These are phyloP conservation scores for Amphiura filiformis DNA, from an alignment of 35 echinoderm and acorn worm genomes.

Conservation along the genomic window DNA sequence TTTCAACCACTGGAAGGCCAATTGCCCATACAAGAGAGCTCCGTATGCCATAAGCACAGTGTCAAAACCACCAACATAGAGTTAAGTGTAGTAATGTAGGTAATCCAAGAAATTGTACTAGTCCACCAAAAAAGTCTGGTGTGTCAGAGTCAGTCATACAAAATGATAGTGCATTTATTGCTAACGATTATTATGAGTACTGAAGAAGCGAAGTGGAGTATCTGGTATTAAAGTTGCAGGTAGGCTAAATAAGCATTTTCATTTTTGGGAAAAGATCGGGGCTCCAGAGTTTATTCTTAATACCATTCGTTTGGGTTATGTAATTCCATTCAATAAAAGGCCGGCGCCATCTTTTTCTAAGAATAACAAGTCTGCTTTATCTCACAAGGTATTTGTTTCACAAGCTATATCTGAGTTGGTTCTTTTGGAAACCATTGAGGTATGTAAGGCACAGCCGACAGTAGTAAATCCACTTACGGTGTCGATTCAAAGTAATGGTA, in stretches of 20 bases:
- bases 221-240: neutral
- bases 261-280: neutral
- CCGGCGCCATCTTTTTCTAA: neutral
- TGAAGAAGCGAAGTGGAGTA: neutral
- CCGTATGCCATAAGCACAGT: neutral
- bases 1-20: neutral
- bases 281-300: neutral
- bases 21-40: neutral
- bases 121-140: no score
- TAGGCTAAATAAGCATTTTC: neutral
- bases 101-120: no score
- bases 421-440: neutral
- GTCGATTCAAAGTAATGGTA: neutral
- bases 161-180: neutral
- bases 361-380: conserved; percentile 11
- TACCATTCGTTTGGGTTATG: neutral
- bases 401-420: neutral
- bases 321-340: neutral
- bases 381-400: neutral
- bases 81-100: neutral
- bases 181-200: neutral
- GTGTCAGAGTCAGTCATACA: neutral
- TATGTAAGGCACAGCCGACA: neutral
- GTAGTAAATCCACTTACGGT: conserved; percentile 19
- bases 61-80: neutral